Percentiles rank a stretch among this genome's conserved stretches.
Conservation (phyloP, 1,140 invertebrate species). For the Drosophila micromelanica region DNA sequence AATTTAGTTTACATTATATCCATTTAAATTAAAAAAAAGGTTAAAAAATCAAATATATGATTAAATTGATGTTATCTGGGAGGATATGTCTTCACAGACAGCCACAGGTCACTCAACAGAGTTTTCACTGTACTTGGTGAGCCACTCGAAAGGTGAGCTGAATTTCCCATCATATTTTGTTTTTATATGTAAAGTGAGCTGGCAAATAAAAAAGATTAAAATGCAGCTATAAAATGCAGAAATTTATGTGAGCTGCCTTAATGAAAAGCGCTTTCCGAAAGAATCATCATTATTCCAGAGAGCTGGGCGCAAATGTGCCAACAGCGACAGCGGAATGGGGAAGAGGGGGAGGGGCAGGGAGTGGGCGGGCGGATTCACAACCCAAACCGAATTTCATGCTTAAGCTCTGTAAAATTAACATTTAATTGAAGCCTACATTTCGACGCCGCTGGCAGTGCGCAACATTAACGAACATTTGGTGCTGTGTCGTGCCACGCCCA, state of each 20-base stretch:
- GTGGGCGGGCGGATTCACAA: neutral
- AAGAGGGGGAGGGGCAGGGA: neutral
- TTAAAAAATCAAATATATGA: too few relatives aligned
- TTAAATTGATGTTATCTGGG: too few relatives aligned
- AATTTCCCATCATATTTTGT: neutral
- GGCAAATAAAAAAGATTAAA: slow-evolving; percentile 76
- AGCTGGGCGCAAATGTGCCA: neutral
- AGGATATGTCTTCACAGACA: too few relatives aligned
- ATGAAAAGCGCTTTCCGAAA: slow-evolving; percentile 57
- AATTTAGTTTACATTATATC: too few relatives aligned
- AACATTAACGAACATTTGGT: slow-evolving; percentile 49
- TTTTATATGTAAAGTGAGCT: slow-evolving; percentile 24
- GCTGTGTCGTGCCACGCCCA: neutral
- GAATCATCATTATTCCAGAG: neutral
- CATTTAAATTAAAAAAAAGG: too few relatives aligned
- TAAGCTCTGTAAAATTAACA: slow-evolving; percentile 83
- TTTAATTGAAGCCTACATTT: slow-evolving; percentile 83
- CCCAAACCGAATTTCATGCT: slow-evolving; percentile 75
- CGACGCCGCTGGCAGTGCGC: slow-evolving; percentile 56
- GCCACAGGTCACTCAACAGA: too few relatives aligned
- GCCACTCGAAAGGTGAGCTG: too few relatives aligned
- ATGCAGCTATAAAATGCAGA: slow-evolving; percentile 74
- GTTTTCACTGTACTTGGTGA: too few relatives aligned
- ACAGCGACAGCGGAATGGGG: neutral
- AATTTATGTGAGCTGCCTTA: slow-evolving; percentile 71